A percentile compares a stretch with the other conserved stretches of the same genome.
Conservation (phyloP, 2,888 invertebrate species). For the Graphium colonna region DNA sequence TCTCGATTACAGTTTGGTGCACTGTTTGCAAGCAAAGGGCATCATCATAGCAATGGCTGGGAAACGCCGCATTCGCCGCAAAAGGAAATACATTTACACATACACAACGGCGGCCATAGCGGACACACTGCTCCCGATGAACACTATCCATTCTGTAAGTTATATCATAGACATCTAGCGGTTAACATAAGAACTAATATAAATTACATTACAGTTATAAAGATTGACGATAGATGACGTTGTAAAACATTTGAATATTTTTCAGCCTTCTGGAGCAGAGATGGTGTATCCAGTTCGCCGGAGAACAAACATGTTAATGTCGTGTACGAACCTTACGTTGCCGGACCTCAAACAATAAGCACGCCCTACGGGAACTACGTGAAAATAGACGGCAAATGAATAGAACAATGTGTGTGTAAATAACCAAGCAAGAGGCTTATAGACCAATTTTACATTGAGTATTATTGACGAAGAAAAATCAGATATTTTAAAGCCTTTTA, state of each 20-base stretch:
- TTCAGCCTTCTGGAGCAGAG: constrained; percentile 61
- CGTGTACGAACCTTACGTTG: constrained; percentile 44
- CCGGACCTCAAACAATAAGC: constrained; percentile 61
- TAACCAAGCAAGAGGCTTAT: background rate
- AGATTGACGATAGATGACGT: constrained; percentile 37
- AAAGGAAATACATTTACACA: constrained; percentile 73
- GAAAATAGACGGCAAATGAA: constrained; percentile 34
- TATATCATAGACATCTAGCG: constrained; percentile 27
- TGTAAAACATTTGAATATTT: constrained; percentile 23
- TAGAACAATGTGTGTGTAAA: constrained; percentile 1
- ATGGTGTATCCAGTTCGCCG: constrained; percentile 34
- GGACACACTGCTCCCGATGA: constrained; percentile 33
- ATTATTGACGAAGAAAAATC: background rate
- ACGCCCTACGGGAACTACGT: constrained; percentile 65
- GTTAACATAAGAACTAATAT: constrained; percentile 19
- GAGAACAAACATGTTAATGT: constrained; percentile 41
- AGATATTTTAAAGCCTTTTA: background rate
- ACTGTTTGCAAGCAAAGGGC: constrained; percentile 50
- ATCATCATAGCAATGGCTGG: constrained; percentile 44
- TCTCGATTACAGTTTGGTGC: constrained; percentile 50
- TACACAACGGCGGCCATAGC: constrained; percentile 54
- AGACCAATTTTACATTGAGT: background rate
- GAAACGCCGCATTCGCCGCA: constrained; percentile 41
- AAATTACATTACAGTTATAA: constrained; percentile 15
- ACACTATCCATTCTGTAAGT: constrained; percentile 33